Evolutionary conservation across 2,888 invertebrate genomes (phyloP).

Genomic region (Ischnura elegans): DNA sequence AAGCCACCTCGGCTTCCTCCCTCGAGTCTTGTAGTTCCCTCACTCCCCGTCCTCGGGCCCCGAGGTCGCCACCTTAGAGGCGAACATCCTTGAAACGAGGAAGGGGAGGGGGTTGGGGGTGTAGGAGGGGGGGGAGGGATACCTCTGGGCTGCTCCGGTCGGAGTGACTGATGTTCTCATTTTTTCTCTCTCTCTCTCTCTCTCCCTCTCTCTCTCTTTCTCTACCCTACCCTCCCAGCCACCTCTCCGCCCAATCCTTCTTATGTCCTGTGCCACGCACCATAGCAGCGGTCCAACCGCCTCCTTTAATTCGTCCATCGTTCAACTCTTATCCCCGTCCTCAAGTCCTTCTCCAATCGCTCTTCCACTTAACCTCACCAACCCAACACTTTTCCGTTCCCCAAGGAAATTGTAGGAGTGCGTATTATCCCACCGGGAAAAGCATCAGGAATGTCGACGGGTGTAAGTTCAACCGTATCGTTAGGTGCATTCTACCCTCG

Average conservation of each 20-base stretch:
- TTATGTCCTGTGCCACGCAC: not conserved
- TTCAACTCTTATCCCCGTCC: not conserved
- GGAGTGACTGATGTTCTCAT: conserved; percentile 34
- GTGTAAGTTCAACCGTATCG: too few relatives aligned
- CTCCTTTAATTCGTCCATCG: not conserved
- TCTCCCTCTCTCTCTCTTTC: not conserved
- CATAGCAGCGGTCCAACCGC: not conserved
- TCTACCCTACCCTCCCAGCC: not conserved
- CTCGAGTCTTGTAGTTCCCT: not conserved
- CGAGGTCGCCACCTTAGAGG: conserved; percentile 57
- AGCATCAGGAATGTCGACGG: too few relatives aligned
- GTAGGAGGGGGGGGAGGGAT: not conserved
- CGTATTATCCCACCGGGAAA: too few relatives aligned
- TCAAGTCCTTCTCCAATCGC: not conserved
- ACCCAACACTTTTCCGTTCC: not conserved
- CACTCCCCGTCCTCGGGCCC: conserved; percentile 1
- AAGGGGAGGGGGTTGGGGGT: not conserved
- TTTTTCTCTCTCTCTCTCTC: not conserved
- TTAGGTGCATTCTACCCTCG: too few relatives aligned
- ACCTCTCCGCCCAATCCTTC: not conserved
- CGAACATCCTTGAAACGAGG: conserved; percentile 63
- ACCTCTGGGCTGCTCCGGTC: conserved; percentile 3
- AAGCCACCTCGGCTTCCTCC: not conserved
- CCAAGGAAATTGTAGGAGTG: not conserved
- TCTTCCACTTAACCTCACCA: not conserved